Evolutionary conservation across 2,888 invertebrate species (phyloP).

Genomic region (Charanyca ferruginea): DNA sequence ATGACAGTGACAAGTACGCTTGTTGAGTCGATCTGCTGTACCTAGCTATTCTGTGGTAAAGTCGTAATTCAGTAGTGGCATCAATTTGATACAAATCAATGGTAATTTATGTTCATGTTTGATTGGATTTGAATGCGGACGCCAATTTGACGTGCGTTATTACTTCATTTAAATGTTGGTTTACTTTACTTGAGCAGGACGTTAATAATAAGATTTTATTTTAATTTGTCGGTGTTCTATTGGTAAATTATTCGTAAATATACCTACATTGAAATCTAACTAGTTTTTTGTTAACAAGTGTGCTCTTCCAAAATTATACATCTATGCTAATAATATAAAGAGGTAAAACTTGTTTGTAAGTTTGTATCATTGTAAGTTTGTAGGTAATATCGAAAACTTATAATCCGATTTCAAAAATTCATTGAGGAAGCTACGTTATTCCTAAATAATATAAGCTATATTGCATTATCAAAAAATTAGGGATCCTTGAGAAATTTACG

Average conservation of each 20-base stretch:
- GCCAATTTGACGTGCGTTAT: conserved; percentile 48
- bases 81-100: conserved; percentile 54
- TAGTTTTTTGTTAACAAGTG: too few species aligned
- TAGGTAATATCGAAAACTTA: too few species aligned
- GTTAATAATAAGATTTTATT: not conserved
- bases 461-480: too few species aligned
- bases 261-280: too few species aligned
- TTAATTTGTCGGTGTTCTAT: not conserved
- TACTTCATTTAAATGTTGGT: conserved; percentile 55
- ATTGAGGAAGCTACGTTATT: too few species aligned
- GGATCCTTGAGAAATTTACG: too few species aligned
- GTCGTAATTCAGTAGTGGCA: conserved; percentile 32
- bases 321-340: too few species aligned
- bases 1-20: not conserved
- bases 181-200: conserved; percentile 4
- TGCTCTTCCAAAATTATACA: too few species aligned
- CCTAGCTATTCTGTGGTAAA: not conserved
- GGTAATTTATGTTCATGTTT: conserved; percentile 60
- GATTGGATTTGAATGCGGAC: conserved; percentile 59
- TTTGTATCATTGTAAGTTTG: too few species aligned
- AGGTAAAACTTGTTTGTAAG: too few species aligned
- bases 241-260: not conserved
- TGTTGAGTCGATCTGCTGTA: not conserved
- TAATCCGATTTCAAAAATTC: too few species aligned
- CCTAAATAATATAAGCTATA: too few species aligned